Evolutionary conservation across 1,140 invertebrate species (phyloP).

Genomic region (Halictus rubicundus): DNA sequence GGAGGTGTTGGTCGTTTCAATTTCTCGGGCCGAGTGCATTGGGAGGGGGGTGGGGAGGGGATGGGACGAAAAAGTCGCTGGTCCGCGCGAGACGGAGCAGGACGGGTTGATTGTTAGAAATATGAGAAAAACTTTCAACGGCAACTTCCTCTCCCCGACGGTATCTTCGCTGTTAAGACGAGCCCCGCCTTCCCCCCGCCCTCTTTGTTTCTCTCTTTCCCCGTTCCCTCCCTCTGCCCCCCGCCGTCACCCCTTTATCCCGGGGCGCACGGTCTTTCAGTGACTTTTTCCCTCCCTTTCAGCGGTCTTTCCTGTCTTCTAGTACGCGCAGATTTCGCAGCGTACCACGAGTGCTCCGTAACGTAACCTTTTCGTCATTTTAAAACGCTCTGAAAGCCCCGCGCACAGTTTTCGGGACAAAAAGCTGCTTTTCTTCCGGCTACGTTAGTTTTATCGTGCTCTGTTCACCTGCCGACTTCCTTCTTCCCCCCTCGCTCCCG

Average conservation of each 20-base stretch:
- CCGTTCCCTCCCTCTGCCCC: background rate
- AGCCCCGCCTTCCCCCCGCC: slow-evolving; percentile 37
- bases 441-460: slow-evolving; percentile 47
- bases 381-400: slow-evolving; percentile 56
- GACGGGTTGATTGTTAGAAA: slow-evolving; percentile 60
- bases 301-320: slow-evolving; percentile 29
- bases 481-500: background rate
- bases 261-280: slow-evolving; percentile 30
- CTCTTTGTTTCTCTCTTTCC: background rate
- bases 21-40: slow-evolving; percentile 41
- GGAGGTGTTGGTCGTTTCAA: slow-evolving; percentile 60
- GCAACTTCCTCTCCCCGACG: background rate
- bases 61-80: background rate
- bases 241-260: background rate
- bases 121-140: slow-evolving; percentile 65
- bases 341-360: slow-evolving; percentile 56
- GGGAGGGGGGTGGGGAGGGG: background rate
- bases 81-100: slow-evolving; percentile 15
- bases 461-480: slow-evolving; percentile 46
- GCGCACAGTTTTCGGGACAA: slow-evolving; percentile 57
- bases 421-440: slow-evolving; percentile 56
- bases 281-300: slow-evolving; percentile 37
- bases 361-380: slow-evolving; percentile 63
- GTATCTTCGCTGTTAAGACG: slow-evolving; percentile 52
- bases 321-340: slow-evolving; percentile 53